Evolutionary conservation across 2,797 vertebrate species (phyloP).

Genomic region (Megaceryle alcyon): DNA sequence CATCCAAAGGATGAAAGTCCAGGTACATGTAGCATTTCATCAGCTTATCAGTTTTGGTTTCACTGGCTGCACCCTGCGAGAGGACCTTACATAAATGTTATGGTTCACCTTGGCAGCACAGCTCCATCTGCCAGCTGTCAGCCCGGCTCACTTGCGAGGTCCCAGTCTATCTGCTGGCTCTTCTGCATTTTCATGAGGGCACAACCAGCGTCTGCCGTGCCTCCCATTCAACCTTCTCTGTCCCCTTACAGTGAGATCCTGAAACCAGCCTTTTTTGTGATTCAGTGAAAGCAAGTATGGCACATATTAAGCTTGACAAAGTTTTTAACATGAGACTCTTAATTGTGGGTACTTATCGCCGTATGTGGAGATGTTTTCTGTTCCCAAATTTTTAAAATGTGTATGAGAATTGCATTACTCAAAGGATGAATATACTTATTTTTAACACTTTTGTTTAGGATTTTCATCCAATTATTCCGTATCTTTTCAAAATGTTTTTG

Average conservation of each 20-base stretch:
- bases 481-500: neutral
- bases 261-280: neutral
- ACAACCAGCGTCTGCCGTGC: neutral
- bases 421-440: neutral
- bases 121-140: neutral
- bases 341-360: neutral
- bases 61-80: constrained; percentile 8
- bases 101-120: neutral
- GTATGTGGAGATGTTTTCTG: neutral
- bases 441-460: neutral
- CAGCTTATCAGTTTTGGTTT: neutral
- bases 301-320: neutral
- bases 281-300: neutral
- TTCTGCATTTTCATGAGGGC: neutral
- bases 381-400: neutral
- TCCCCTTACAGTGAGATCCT: neutral
- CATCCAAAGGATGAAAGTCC: constrained; percentile 54
- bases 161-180: neutral
- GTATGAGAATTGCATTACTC: neutral
- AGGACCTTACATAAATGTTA: constrained; percentile 25
- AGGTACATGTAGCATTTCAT: constrained; percentile 13
- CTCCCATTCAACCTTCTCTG: neutral
- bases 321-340: neutral
- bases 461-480: neutral
- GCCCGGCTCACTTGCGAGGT: neutral